phyloP scores from a whole-genome alignment of 1,140 invertebrate species.

The Yoshiicerus persimilis region DNA sequence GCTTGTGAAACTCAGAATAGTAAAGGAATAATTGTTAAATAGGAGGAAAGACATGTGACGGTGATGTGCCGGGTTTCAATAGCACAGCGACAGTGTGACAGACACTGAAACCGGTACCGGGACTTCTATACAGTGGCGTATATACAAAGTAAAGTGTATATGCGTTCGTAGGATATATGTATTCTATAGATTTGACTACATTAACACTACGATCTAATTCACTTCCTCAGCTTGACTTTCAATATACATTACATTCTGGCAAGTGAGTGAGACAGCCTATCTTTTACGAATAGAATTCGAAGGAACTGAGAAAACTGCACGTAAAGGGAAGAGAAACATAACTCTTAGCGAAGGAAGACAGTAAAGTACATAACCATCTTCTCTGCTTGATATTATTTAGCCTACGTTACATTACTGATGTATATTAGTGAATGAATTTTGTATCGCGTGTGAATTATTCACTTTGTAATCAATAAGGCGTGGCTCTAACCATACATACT shows the following conservation, averaged over 20 bases:
- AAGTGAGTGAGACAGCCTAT: neutral
- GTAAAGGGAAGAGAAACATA: neutral
- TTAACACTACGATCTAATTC: neutral
- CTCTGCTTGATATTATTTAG: neutral
- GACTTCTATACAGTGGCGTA: neutral
- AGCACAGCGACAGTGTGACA: neutral
- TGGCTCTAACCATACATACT: slow-evolving; percentile 22
- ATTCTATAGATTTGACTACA: neutral
- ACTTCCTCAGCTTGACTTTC: neutral
- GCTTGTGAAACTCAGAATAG: neutral
- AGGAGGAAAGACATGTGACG: neutral
- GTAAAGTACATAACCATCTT: neutral
- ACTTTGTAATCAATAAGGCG: slow-evolving; percentile 37
- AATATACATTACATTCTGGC: neutral
- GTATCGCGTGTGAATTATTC: slow-evolving; percentile 35
- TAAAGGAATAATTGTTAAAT: neutral
- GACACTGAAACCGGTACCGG: neutral
- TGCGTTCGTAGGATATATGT: neutral
- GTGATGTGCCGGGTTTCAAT: neutral
- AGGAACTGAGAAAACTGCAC: neutral
- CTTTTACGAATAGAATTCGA: neutral
- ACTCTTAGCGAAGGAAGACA: neutral
- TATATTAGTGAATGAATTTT: slow-evolving; percentile 31
- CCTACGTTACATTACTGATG: neutral
- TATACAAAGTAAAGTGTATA: neutral